phyloP scores from a whole-genome alignment of 2,888 invertebrate genomes.

The Drosophila austrosaltans region DNA sequence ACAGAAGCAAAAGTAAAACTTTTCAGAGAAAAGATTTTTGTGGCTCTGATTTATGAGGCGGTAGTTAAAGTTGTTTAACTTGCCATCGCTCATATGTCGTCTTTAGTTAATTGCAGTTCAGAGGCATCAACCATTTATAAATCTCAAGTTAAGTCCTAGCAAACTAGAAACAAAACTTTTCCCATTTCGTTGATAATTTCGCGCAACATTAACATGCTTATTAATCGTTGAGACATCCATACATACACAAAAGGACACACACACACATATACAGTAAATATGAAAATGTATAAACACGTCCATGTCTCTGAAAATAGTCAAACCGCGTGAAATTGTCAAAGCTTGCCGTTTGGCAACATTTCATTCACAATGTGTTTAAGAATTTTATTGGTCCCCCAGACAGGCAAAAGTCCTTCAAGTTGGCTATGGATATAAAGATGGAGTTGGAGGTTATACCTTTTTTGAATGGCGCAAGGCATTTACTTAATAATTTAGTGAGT shows the following conservation, averaged over 20 bases:
- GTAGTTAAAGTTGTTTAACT: slow-evolving; percentile 52
- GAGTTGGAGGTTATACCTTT: slow-evolving; percentile 33
- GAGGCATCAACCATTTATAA: slow-evolving; percentile 64
- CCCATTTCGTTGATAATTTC: slow-evolving; percentile 72
- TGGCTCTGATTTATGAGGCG: slow-evolving; percentile 60
- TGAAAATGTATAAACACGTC: slow-evolving; percentile 28
- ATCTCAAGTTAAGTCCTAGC: slow-evolving; percentile 51
- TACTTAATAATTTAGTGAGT: slow-evolving; percentile 72
- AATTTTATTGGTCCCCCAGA: slow-evolving; percentile 69
- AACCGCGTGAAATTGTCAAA: slow-evolving; percentile 61
- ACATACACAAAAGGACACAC: neutral
- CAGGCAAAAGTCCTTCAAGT: neutral
- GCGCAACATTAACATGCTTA: slow-evolving; percentile 75
- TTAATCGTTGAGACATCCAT: slow-evolving; percentile 61
- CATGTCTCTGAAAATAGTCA: slow-evolving; percentile 33
- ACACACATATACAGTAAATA: slow-evolving; percentile 27
- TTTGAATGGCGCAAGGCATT: slow-evolving; percentile 53
- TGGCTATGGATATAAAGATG: neutral
- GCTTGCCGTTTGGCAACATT: slow-evolving; percentile 51
- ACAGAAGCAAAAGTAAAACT: slow-evolving; percentile 4
- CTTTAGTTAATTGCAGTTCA: slow-evolving; percentile 41
- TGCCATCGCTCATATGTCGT: slow-evolving; percentile 47
- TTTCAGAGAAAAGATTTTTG: slow-evolving; percentile 28
- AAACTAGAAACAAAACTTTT: slow-evolving; percentile 65
- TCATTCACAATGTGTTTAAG: slow-evolving; percentile 41